Percentiles rank a stretch among this genome's conserved stretches.
These are phyloP conservation scores for Notechis scutatus DNA, from an alignment of 2,113 vertebrate genomes.

Conservation along the genomic window DNA sequence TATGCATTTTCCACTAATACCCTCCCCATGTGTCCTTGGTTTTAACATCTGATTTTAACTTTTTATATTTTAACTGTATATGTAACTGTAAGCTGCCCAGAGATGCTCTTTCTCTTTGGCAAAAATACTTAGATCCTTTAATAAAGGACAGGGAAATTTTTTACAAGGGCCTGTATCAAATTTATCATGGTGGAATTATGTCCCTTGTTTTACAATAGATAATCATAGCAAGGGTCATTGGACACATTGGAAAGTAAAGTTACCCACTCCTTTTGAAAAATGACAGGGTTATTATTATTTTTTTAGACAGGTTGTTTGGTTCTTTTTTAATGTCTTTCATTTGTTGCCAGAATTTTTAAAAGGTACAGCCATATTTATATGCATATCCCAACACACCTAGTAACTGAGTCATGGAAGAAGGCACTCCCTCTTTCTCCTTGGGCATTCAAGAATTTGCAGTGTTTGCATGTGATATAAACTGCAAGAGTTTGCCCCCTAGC, in stretches of 20 bases:
- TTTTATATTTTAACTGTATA: neutral
- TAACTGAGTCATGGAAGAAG: conserved; percentile 3
- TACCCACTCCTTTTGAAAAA: neutral
- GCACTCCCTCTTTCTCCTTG: neutral
- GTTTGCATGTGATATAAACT: neutral
- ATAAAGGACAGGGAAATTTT: neutral
- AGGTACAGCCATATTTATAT: neutral
- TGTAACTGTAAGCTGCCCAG: neutral
- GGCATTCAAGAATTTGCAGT: conserved; percentile 1
- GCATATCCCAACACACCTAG: conserved; percentile 8
- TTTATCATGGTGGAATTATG: neutral
- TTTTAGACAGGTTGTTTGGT: neutral
- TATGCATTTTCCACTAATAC: neutral
- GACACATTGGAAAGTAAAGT: neutral
- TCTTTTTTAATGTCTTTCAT: neutral
- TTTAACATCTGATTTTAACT: neutral
- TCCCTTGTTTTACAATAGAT: neutral
- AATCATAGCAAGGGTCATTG: neutral
- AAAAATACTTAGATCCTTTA: neutral
- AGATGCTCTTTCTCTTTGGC: neutral
- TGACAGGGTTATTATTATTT: neutral
- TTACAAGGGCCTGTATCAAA: neutral
- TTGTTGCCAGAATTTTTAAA: neutral
- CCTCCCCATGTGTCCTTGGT: neutral
- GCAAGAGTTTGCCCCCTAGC: neutral